Evolutionary conservation across 2,888 invertebrate genomes (phyloP), one percentile per base, ranked within the genome.

Genomic region (Agrochola macilenta): DNA sequence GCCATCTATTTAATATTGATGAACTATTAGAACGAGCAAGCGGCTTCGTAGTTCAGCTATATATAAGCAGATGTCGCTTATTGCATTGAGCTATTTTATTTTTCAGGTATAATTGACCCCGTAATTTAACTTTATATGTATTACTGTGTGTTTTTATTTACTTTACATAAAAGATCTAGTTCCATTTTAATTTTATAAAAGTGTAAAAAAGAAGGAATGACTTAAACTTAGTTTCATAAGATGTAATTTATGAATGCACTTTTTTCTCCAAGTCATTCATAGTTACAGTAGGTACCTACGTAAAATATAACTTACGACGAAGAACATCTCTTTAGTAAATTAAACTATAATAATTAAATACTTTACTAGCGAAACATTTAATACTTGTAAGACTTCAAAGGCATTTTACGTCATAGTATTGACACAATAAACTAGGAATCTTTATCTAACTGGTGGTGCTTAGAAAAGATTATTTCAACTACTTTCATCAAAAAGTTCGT

Each of bases 381-480:
- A 17, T 43, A 78, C 63, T 83, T 75, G 74, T 74, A 83, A 68
- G 86, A 52, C 78, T 86, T 88, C 82, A 70, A 35, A 72, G 12
- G 35, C n/a, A 5, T 75, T 74, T 35, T 39, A 87, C 76, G 79
- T 78, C 77, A 79, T 8, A 64, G 20, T 82, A 86, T 84, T 74
- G 84, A 87, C 82, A 30, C 12, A 64, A 12, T 23, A 7, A 20
- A 46, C 7, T 26, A 20, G 5, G 11, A 30, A 58, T n/a, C 52
- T 60, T 12, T 60, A 60, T 0, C 7, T 20, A 46, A 39, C 30
- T n/a, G 49, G 20, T 46, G n/a, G 0, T 14, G 0, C 30, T 20
- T 11, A 14, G 0, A 39, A 26, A 52, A 26, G 1, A 46, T 54
- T 3, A 1, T 12, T 57, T 35, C 17, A 64, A 64, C 54, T 8